Evolutionary conservation across 2,888 invertebrate genomes (phyloP), one percentile per base, ranked within the genome.

Genomic region (Pseudococcus longispinus): DNA sequence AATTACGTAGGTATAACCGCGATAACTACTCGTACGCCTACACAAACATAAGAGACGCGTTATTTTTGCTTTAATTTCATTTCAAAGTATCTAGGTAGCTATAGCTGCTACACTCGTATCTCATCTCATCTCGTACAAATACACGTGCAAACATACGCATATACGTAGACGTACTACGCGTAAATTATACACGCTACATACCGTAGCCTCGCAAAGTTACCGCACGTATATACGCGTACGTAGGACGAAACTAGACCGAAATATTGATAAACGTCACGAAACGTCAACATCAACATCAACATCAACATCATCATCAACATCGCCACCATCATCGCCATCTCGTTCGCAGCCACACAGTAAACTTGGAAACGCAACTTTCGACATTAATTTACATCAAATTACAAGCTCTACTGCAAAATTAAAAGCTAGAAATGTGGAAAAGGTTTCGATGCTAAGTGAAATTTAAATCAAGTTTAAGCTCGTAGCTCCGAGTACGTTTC

Each of bases 381-480:
- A 70, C 70, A 80, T 80, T 80, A 80, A 80, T 80, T 80, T 42
- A 37, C 32, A 29, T 80, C 32, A 80, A 80, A 80, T 80, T 80
- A 80, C 77, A 80, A 80, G 77, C 65, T 42, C 32, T 80, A 9
- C 77, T 6, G 70, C 29, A 15, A 80, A 80, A 80, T 80, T 80
- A 80, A 42, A 80, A 80, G 77, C 37, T 23, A 42, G 11, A 20
- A 80, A 20, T 29, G 42, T 42, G 42, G 20, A 29, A 80, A 80
- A 42, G 77, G 42, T 37, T 80, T 80, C 42, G 11, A 80, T 80
- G 32, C 42, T 80, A 80, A 80, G 77, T 42, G 77, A 80, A 42
- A 80, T 80, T 80, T 80, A 80, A 80, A 80, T 80, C 42, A 80
- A 80, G 77, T 80, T 80, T 80, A 80, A 80, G 42, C 37, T 80